phyloP scores from a whole-genome alignment of 23 tunicate species.

The Oikopleura albicans region DNA sequence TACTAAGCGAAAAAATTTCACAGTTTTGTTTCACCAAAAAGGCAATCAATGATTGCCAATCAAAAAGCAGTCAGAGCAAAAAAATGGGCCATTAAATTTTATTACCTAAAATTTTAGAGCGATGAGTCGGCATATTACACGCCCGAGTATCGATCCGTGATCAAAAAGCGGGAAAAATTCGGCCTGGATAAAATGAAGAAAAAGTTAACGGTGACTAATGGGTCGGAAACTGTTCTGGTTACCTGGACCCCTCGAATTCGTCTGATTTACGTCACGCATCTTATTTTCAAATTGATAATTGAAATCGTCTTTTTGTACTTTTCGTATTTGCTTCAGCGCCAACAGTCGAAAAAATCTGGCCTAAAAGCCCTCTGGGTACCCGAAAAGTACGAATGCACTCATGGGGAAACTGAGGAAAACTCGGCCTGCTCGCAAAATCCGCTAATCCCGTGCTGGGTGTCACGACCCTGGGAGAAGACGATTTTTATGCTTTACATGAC shows the following conservation, averaged over 20 bases:
- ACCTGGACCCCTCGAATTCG: slow-evolving; percentile 19
- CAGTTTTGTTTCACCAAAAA: too few relatives aligned
- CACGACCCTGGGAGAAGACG: slow-evolving; percentile 86
- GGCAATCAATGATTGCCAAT: too few relatives aligned
- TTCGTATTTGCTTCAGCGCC: slow-evolving; percentile 25
- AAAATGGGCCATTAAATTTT: too few relatives aligned
- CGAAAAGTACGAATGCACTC: slow-evolving; percentile 17
- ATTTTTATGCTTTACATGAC: slow-evolving; percentile 72
- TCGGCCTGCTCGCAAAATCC: slow-evolving; percentile 11
- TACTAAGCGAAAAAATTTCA: too few relatives aligned
- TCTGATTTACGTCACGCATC: slow-evolving; percentile 17
- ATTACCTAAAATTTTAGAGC: too few relatives aligned
- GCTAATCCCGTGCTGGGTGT: slow-evolving; percentile 76
- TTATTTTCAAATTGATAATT: slow-evolving; percentile 11
- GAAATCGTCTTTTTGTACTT: slow-evolving; percentile 26
- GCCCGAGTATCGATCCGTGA: background rate
- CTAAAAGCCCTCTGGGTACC: background rate
- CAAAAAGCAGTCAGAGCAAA: too few relatives aligned
- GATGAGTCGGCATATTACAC: background rate
- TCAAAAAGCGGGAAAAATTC: background rate
- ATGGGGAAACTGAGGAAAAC: background rate
- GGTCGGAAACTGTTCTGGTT: background rate
- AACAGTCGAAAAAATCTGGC: slow-evolving; percentile 44
- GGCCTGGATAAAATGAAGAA: slow-evolving; percentile 12
- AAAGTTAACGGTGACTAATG: slow-evolving; percentile 17